A percentile compares a stretch with the other conserved stretches of the same genome.
phyloP scores from a whole-genome alignment of 2,888 invertebrate genomes.

The Steromphala cineraria region DNA sequence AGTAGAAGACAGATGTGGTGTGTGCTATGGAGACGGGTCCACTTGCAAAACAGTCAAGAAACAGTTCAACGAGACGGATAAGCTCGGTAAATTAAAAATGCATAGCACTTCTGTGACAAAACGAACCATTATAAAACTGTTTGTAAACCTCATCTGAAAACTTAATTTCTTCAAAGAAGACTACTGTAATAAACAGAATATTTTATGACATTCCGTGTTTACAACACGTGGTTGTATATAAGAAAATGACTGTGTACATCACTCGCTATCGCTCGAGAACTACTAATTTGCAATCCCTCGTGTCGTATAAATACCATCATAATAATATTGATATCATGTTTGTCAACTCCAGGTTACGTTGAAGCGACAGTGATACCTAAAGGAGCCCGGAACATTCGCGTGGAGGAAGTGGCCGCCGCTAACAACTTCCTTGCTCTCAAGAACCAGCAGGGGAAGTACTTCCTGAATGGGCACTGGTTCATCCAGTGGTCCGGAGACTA shows the following conservation, averaged over 20 bases:
- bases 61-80: slow-evolving; percentile 78
- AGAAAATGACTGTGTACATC: too few relatives aligned
- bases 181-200: too few relatives aligned
- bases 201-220: too few relatives aligned
- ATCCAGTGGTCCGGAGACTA: slow-evolving; percentile 85
- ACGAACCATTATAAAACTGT: too few relatives aligned
- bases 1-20: slow-evolving; percentile 89
- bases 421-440: slow-evolving; percentile 88
- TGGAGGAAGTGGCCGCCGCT: slow-evolving; percentile 85
- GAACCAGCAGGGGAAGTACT: slow-evolving; percentile 83
- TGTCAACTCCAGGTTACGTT: slow-evolving; percentile 79
- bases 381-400: slow-evolving; percentile 87
- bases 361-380: slow-evolving; percentile 82
- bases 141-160: too few relatives aligned
- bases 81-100: slow-evolving; percentile 70
- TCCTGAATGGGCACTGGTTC: slow-evolving; percentile 87
- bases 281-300: too few relatives aligned
- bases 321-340: too few relatives aligned
- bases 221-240: too few relatives aligned
- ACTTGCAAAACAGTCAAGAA: slow-evolving; percentile 85
- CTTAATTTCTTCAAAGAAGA: too few relatives aligned
- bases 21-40: slow-evolving; percentile 89
- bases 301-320: too few relatives aligned
- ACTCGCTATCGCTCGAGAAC: too few relatives aligned
- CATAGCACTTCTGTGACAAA: too few relatives aligned